Evolutionary conservation across 1,140 invertebrate genomes (phyloP).

Genomic region (Chymomyza costata): DNA sequence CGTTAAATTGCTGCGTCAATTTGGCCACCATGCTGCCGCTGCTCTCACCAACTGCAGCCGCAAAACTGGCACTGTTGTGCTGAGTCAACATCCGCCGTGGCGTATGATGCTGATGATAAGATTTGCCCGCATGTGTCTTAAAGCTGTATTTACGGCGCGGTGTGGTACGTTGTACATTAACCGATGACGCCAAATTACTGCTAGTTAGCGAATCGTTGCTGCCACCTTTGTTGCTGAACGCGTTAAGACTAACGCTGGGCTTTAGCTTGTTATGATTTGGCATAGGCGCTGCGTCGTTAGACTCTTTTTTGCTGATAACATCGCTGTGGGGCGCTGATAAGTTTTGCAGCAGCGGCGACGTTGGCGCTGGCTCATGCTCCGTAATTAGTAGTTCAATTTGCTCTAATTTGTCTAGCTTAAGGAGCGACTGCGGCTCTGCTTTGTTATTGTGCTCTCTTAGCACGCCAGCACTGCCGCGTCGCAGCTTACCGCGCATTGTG

Average conservation of each 20-base stretch:
- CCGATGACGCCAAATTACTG: slow-evolving; percentile 16
- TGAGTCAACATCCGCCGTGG: slow-evolving; percentile 29
- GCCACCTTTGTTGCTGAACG: slow-evolving; percentile 42
- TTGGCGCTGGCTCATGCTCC: slow-evolving; percentile 1
- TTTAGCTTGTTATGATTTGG: no score
- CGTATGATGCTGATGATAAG: slow-evolving; percentile 53
- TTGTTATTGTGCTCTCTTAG: background rate
- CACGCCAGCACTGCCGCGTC: slow-evolving; percentile 16
- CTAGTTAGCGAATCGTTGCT: slow-evolving; percentile 55
- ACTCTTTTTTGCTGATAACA: slow-evolving; percentile 2
- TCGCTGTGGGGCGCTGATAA: slow-evolving; percentile 6
- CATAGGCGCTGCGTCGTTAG: background rate
- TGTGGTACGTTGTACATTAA: slow-evolving; percentile 7
- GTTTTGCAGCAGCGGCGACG: slow-evolving; percentile 16
- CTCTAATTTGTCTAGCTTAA: no score
- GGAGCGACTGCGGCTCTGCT: slow-evolving; percentile 7
- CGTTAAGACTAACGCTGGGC: slow-evolving; percentile 37
- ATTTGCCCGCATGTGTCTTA: slow-evolving; percentile 67
- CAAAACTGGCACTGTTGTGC: background rate
- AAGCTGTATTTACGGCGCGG: slow-evolving; percentile 69
- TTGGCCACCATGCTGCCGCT: slow-evolving; percentile 72
- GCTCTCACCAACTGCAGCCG: background rate
- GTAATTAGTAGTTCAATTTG: slow-evolving; percentile 13
- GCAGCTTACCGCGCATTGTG: slow-evolving; percentile 44
- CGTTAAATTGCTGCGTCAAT: slow-evolving; percentile 76